Base-by-base conservation (phyloP, 2,888 invertebrate species). In the Incurvaria masculella region DNA sequence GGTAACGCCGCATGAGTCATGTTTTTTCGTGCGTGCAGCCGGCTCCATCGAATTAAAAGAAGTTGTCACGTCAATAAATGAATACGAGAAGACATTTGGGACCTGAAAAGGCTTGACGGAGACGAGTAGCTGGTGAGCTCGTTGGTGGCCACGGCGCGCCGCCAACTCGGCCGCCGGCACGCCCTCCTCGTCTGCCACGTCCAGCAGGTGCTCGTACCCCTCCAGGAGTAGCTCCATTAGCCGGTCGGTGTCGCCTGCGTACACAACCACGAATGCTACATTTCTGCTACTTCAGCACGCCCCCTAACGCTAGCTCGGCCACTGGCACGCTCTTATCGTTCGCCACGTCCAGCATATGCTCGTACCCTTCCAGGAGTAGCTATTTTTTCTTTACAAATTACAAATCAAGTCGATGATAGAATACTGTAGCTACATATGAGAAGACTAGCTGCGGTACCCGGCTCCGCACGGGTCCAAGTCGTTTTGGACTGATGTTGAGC, bases 151-250 rank as follows among this genome's bases (percentile, higher is more conserved):
- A 10, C 89, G 82, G 49, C 84, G 81, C 5, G 82, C 76, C 1
- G 88, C 85, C 4, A 91, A 82, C 47, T 91, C 87, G 2, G 85
- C 65, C 47, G 94, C 87, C 2, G 84, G 72, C 2, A 80, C 78
- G 2, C 85, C 87, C 14, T 83, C 85, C 45, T 88, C 88, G 59
- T 93, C 91, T 3, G 83, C 79, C 4, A 91, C 80, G 61, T 92
- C 92, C 44, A 91, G 66, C 47, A 94, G 88, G 57, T 93, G 93
- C 61, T 94, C 92, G 62, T 94, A 95, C 1, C 94, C 94, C 66
- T 91, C 90, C 46, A 91, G 61, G 14, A 92, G 62, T 11, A 91
- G 68, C 58, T 88, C 86, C 69, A 69, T 72, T 53, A 79, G 68
- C 59, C 71, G 73, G 18, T 78, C 73, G 2, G 65, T 66, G 48